Evolutionary conservation across 2,113 vertebrate genomes (phyloP).

Genomic region (Gymnocephalus cernua): DNA sequence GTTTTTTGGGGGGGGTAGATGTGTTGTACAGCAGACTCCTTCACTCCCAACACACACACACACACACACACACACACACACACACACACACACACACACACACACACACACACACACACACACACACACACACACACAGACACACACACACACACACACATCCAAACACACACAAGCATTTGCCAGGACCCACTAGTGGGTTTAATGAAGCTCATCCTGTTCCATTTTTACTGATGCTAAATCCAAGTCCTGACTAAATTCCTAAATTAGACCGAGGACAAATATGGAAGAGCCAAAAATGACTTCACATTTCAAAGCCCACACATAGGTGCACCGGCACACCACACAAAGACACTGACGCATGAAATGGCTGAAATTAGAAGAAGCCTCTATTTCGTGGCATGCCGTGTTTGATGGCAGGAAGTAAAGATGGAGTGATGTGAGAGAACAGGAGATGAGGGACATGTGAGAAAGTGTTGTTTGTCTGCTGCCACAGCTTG

Average conservation of each 20-base stretch:
- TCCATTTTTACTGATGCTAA: constrained; percentile 22
- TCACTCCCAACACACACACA: background rate
- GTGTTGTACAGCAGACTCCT: background rate
- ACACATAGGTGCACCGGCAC: constrained; percentile 11
- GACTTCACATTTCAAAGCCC: constrained; percentile 3
- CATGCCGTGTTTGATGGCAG: constrained; percentile 61
- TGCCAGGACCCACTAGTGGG: constrained; percentile 21
- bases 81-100: constrained; percentile 5
- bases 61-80: constrained; percentile 6
- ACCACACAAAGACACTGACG: constrained; percentile 42
- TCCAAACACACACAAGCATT: constrained; percentile 11
- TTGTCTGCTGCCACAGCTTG: constrained; percentile 71
- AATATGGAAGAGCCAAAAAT: constrained; percentile 34
- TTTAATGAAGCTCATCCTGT: constrained; percentile 37
- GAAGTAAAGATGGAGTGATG: constrained; percentile 66
- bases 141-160: constrained; percentile 6
- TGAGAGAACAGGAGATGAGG: constrained; percentile 59
- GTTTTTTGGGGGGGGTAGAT: background rate
- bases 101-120: constrained; percentile 6
- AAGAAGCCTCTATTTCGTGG: constrained; percentile 39
- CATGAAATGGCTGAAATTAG: constrained; percentile 60
- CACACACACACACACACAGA: constrained; percentile 13
- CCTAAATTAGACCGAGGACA: constrained; percentile 42
- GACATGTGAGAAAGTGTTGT: constrained; percentile 65
- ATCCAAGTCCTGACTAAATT: constrained; percentile 34